Conservation (phyloP, 2,113 vertebrate genomes). For the Tragelaphus buxtoni region DNA sequence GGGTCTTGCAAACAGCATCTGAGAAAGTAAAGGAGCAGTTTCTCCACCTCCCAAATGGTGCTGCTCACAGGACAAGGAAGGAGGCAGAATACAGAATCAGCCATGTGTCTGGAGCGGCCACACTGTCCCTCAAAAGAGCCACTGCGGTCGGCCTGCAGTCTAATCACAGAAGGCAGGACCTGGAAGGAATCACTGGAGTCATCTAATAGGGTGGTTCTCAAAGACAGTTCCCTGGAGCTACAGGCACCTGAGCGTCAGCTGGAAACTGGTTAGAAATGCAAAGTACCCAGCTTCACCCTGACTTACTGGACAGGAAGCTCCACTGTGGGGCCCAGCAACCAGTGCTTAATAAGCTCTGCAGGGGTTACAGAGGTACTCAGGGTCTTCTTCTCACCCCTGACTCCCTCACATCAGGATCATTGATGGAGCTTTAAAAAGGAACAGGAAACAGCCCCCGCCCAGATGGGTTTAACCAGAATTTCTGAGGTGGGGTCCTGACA, state of each 20-base stretch:
- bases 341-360: not conserved
- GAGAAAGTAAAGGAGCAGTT: not conserved
- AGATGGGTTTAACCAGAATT: not conserved
- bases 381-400: not conserved
- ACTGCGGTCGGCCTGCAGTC: not conserved
- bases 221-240: not conserved
- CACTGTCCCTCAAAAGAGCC: not conserved
- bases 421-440: not conserved
- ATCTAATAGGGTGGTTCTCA: not conserved
- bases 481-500: not conserved
- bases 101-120: fast-evolving
- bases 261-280: not conserved
- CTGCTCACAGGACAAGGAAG: not conserved
- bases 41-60: not conserved
- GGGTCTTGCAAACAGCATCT: not conserved
- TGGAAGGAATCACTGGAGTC: not conserved
- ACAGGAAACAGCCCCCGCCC: not conserved
- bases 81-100: not conserved
- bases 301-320: not conserved
- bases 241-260: not conserved
- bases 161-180: not conserved
- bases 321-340: fast-evolving
- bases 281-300: not conserved
- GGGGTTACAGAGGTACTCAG: not conserved
- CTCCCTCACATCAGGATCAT: not conserved